Conservation (phyloP, 2,113 vertebrate species). For the Petrocephalus microphthalmus region DNA sequence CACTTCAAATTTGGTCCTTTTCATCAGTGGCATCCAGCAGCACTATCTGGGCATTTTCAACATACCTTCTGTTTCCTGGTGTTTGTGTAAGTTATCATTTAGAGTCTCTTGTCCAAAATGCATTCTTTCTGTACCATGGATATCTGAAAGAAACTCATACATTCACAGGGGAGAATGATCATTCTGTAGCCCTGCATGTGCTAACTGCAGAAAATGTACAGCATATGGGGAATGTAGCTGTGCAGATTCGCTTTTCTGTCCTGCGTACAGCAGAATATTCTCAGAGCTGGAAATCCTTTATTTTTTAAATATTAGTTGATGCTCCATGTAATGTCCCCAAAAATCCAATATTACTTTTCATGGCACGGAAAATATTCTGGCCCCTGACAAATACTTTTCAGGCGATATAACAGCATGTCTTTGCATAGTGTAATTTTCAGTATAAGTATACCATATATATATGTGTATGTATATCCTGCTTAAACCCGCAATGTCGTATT, state of each 20-base stretch:
- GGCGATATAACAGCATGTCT: neutral
- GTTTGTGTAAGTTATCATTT: neutral
- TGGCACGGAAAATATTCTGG: neutral
- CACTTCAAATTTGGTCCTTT: neutral
- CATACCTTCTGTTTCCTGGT: neutral
- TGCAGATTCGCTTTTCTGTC: neutral
- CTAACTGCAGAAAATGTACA: neutral
- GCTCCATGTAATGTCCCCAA: neutral
- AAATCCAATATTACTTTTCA: neutral
- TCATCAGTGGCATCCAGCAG: neutral
- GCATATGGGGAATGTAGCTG: neutral
- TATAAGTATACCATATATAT: neutral
- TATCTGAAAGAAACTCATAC: neutral
- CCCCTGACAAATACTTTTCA: neutral
- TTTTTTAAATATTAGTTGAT: neutral
- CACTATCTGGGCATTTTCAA: neutral
- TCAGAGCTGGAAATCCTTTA: neutral
- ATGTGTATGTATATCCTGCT: neutral
- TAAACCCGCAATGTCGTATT: neutral
- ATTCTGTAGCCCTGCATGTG: neutral
- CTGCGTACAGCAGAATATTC: neutral
- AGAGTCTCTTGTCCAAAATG: neutral
- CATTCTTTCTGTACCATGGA: neutral
- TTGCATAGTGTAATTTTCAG: neutral
- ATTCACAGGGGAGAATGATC: neutral